phyloP scores from a whole-genome alignment of 2,797 vertebrate genomes.

The Emydoidea blandingii region DNA sequence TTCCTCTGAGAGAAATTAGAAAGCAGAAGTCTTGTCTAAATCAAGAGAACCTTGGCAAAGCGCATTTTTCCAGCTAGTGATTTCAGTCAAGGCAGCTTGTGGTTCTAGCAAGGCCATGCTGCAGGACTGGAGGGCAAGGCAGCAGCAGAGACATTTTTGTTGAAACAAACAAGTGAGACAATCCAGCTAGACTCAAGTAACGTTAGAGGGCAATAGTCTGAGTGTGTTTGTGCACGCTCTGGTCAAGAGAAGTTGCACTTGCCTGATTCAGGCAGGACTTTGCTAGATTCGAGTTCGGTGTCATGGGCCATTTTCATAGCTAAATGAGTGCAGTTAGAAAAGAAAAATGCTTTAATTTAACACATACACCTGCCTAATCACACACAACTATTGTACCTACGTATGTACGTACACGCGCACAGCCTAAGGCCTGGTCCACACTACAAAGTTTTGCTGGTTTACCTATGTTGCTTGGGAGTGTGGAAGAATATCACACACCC shows the following conservation, averaged over 20 bases:
- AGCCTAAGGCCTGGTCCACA: neutral
- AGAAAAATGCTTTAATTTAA: accelerated
- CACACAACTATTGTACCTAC: neutral
- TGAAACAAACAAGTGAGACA: slow-evolving; percentile 20
- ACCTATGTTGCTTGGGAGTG: neutral
- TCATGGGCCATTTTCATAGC: neutral
- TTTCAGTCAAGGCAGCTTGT: slow-evolving; percentile 62
- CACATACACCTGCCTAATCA: accelerated
- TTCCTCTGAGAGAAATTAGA: neutral
- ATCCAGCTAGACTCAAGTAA: accelerated
- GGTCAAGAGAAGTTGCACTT: neutral
- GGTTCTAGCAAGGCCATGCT: slow-evolving; percentile 51
- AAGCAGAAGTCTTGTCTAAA: slow-evolving; percentile 61
- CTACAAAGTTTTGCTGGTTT: neutral
- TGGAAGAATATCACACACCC: neutral
- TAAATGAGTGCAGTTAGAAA: accelerated
- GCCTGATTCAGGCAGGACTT: neutral
- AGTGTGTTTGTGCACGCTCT: neutral
- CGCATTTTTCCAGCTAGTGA: slow-evolving; percentile 19
- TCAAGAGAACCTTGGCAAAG: slow-evolving; percentile 67
- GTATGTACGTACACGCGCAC: neutral
- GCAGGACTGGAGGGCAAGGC: neutral
- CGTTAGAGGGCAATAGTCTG: neutral
- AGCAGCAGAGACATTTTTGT: slow-evolving; percentile 11
- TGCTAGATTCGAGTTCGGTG: accelerated